A percentile compares a stretch with the other conserved stretches of the same genome.
Conservation (phyloP, 1,140 invertebrate species). For the Drosophila bipectinata region DNA sequence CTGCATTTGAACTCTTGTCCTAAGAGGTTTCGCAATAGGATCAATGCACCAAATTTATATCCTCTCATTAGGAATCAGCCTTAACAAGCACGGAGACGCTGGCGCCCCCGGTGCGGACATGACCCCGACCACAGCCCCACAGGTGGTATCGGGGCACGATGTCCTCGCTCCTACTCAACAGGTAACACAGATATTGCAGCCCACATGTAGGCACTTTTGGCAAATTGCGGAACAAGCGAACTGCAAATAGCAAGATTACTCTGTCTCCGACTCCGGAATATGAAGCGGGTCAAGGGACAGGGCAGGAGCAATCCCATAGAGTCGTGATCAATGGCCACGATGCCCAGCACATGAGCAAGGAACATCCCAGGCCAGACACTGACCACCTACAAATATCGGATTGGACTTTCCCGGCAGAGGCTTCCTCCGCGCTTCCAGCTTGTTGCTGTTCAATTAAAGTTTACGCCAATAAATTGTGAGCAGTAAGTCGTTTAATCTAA, state of each 20-base stretch:
- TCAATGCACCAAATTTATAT: constrained; percentile 44
- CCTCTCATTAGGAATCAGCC: constrained; percentile 42
- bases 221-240: constrained; percentile 55
- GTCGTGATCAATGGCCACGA: constrained; percentile 77
- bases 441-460: constrained; percentile 76
- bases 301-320: constrained; percentile 46
- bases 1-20: neutral
- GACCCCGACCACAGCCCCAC: constrained; percentile 61
- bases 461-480: constrained; percentile 77
- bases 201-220: constrained; percentile 59
- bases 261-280: constrained; percentile 24
- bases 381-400: constrained; percentile 76
- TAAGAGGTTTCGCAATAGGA: neutral
- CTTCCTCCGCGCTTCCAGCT: constrained; percentile 1
- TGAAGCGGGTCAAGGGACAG: neutral
- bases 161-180: constrained; percentile 31
- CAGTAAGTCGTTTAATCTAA: constrained; percentile 81
- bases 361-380: constrained; percentile 8
- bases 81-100: constrained; percentile 38
- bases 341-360: constrained; percentile 35
- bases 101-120: constrained; percentile 60
- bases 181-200: neutral
- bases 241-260: constrained; percentile 23
- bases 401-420: constrained; percentile 26
- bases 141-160: constrained; percentile 50